A percentile compares a stretch with the other conserved stretches of the same genome.
Evolutionary conservation across 2,113 vertebrate species (phyloP).

Genomic region (Vulpes vulpes): DNA sequence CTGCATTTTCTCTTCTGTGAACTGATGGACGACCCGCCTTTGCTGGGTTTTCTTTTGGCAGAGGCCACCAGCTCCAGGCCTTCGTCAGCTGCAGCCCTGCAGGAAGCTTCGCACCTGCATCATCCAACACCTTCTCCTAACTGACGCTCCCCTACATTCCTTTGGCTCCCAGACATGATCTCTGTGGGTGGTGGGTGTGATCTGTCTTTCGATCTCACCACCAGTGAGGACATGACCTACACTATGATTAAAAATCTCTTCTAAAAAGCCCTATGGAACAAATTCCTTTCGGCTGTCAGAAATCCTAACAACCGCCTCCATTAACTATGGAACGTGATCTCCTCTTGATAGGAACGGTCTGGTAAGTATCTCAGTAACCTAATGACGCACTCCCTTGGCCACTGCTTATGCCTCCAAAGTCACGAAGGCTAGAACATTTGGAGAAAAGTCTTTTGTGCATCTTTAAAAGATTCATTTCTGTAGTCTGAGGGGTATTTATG

Average conservation of each 20-base stretch:
- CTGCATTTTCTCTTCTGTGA: background rate
- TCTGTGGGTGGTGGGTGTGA: accelerated
- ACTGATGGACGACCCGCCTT: accelerated
- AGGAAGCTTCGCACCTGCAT: background rate
- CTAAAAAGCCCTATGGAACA: background rate
- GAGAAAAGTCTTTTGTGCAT: background rate
- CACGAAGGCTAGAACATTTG: background rate
- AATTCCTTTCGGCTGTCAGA: background rate
- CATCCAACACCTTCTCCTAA: background rate
- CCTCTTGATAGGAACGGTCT: background rate
- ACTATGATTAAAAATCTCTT: background rate
- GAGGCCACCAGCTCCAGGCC: too few relatives aligned
- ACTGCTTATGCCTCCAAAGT: background rate
- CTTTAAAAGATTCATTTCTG: background rate
- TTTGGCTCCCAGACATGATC: background rate
- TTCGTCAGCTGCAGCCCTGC: background rate
- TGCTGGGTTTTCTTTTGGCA: too few relatives aligned
- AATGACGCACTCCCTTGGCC: background rate
- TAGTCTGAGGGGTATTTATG: background rate
- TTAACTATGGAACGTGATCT: background rate
- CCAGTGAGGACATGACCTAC: background rate
- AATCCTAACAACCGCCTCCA: background rate
- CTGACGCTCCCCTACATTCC: background rate
- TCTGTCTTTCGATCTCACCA: background rate
- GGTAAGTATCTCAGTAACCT: background rate